A percentile compares a stretch with the other conserved stretches of the same genome.
These are phyloP conservation scores for Pteropus alecto DNA, from an alignment of 2,113 vertebrate genomes.

Conservation along the genomic window DNA sequence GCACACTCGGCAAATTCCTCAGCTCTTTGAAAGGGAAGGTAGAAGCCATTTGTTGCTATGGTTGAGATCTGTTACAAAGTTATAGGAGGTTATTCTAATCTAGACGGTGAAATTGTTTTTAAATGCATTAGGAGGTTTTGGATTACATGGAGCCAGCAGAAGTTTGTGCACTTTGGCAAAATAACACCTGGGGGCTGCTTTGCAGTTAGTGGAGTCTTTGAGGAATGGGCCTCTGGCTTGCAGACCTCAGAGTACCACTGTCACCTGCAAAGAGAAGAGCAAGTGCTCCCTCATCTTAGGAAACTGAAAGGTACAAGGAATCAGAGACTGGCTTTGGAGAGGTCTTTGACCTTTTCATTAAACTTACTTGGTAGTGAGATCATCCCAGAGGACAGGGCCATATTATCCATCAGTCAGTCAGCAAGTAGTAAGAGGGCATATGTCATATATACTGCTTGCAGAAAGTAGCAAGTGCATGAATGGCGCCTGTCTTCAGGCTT, in stretches of 20 bases:
- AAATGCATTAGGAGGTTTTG: neutral
- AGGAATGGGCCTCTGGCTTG: neutral
- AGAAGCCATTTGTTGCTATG: conserved; percentile 33
- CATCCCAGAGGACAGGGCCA: neutral
- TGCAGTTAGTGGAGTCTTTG: neutral
- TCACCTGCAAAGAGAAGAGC: neutral
- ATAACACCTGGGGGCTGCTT: neutral
- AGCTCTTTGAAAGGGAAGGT: conserved; percentile 40
- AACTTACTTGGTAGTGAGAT: neutral
- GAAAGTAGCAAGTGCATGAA: neutral
- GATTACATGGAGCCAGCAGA: neutral
- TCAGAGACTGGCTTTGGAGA: neutral
- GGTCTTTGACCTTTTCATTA: neutral
- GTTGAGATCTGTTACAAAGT: neutral
- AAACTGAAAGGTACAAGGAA: neutral
- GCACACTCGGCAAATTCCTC: conserved; percentile 22
- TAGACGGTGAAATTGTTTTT: neutral
- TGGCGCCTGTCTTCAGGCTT: neutral
- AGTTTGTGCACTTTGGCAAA: neutral
- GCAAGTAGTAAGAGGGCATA: neutral
- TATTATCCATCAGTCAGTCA: neutral
- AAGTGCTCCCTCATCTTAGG: neutral
- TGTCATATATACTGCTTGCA: neutral
- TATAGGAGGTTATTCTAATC: neutral
- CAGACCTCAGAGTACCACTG: neutral